Base-by-base conservation (phyloP, 2,888 invertebrate genomes). In the Ectemnius continuus region DNA sequence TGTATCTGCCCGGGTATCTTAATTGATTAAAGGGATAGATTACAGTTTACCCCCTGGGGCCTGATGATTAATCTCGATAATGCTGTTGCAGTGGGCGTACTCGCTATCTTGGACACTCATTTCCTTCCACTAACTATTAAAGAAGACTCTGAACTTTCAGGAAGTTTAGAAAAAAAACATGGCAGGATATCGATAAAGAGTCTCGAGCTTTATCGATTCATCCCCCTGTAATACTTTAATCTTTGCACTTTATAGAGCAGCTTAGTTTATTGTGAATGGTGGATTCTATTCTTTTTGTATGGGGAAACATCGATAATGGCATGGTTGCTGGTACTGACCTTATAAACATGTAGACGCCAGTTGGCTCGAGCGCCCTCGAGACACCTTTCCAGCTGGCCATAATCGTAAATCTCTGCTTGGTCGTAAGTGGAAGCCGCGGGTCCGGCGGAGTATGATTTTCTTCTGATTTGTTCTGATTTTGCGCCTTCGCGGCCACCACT, bases 301-400 rank as follows among this genome's bases (percentile, higher is more conserved):
- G 6, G 36, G 8, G 6, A 8, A 36, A 36, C 36, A 23, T 23
- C 11, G 36, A 36, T 36, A 36, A 36, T 11, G 5, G 6, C 8
- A 36, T 36, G 5, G 11, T 0, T 36, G 11, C 1, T 36, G 3
- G 36, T 47, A 95, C 96, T 94, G 92, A 97, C 97, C 96, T 96
- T 91, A 97, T 93, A 91, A 97, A 97, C 97, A 97, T 97, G 92
- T 94, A 95, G 83, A 97, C 94, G 64, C 97, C 97, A 60, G 97
- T 97, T 68, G 95, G 94, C 91, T 96, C 96, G 94, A 97, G 96
- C 14, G 97, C 97, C 80, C 97, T 93, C 80, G 95, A 95, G 85
- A 97, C 97, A 36, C 96, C 97, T 88, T 96, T 97, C 97, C 97
- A 97, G 13, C 97, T 97, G 1, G 97, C 97, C 80, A 96, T 93